These are phyloP conservation scores for Petrocephalus microphthalmus DNA, from an alignment of 2,113 vertebrate genomes.

Conservation along the genomic window DNA sequence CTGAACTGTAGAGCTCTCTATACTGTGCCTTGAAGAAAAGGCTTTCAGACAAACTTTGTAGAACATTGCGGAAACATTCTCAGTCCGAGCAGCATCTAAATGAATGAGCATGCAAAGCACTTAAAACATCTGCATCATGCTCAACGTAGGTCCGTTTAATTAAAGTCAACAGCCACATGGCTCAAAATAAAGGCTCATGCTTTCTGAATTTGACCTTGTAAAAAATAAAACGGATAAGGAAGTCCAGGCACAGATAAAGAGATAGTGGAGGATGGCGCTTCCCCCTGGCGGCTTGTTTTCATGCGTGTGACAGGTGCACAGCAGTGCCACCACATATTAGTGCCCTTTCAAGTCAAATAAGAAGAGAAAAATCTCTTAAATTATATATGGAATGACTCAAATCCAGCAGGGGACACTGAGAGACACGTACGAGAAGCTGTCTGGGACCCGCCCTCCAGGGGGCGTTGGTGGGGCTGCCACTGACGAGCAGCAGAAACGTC, in stretches of 20 bases:
- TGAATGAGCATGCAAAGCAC: neutral
- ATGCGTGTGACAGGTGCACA: neutral
- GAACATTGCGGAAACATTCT: neutral
- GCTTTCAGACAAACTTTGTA: neutral
- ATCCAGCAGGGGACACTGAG: neutral
- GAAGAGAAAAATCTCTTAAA: conserved; percentile 15
- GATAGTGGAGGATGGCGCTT: neutral
- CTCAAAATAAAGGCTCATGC: too few species aligned
- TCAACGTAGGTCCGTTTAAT: too few species aligned
- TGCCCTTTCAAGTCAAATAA: conserved; percentile 3
- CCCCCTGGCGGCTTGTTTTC: neutral
- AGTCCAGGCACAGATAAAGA: neutral
- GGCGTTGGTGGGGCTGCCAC: neutral
- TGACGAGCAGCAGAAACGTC: neutral
- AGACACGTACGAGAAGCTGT: neutral
- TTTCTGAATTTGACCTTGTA: neutral
- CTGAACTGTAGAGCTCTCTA: neutral
- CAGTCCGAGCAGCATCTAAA: neutral
- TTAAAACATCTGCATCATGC: neutral
- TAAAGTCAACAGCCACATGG: neutral
- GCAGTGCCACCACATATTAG: conserved; percentile 5
- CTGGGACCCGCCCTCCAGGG: neutral
- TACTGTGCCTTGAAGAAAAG: neutral
- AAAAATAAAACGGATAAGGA: neutral
- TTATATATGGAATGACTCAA: conserved; percentile 18